phyloP scores from a whole-genome alignment of 2,888 invertebrate species.

The Keiferia lycopersicella region DNA sequence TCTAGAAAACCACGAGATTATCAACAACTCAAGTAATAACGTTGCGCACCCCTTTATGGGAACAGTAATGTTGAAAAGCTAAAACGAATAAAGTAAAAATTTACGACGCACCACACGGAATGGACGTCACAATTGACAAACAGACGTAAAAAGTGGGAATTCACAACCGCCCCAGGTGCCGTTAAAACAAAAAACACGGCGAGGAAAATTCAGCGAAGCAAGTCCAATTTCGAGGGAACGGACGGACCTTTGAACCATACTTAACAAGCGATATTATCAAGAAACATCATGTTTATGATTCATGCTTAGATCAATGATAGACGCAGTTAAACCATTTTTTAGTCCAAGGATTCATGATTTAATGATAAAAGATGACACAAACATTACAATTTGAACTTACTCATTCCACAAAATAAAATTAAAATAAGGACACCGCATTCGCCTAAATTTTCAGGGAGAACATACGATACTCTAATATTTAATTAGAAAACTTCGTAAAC shows the following conservation, averaged over 20 bases:
- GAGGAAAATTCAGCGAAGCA: conserved; percentile 35
- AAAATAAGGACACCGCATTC: too few relatives aligned
- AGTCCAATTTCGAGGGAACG: conserved; percentile 32
- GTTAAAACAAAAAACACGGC: conserved; percentile 45
- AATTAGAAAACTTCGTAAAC: too few relatives aligned
- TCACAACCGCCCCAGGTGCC: conserved; percentile 53
- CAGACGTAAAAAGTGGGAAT: conserved; percentile 42
- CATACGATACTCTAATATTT: too few relatives aligned
- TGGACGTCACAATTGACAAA: conserved; percentile 57
- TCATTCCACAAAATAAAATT: too few relatives aligned
- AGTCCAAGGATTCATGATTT: too few relatives aligned
- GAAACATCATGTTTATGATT: background rate
- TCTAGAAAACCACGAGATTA: too few relatives aligned
- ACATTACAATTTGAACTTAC: too few relatives aligned
- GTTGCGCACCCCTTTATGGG: conserved; percentile 33
- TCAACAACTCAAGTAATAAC: conserved; percentile 31
- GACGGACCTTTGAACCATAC: conserved; percentile 38
- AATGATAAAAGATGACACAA: too few relatives aligned
- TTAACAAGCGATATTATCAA: conserved; percentile 36
- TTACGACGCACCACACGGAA: conserved; percentile 50
- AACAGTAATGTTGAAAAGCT: conserved; percentile 43
- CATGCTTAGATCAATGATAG: too few relatives aligned
- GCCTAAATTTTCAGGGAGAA: too few relatives aligned
- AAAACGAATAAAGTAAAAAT: conserved; percentile 63
- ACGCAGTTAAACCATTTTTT: too few relatives aligned